Percentiles rank a stretch among this genome's conserved stretches.
phyloP scores from a whole-genome alignment of 2,113 vertebrate genomes.

The Cynopterus brachyotis region DNA sequence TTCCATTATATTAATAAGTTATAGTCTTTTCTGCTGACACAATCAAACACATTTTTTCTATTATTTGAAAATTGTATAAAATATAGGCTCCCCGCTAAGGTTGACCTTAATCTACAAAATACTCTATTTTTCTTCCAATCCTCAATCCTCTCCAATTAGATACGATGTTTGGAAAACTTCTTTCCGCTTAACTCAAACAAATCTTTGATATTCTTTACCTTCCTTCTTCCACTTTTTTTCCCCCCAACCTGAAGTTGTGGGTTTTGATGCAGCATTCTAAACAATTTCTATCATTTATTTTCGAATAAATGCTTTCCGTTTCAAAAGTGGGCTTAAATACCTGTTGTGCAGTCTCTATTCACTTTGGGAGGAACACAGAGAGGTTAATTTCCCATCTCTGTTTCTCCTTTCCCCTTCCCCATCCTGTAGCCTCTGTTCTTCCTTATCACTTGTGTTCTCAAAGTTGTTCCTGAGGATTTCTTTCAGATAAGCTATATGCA shows the following conservation, averaged over 20 bases:
- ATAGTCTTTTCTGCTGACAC: neutral
- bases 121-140: neutral
- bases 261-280: neutral
- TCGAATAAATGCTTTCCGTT: neutral
- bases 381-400: neutral
- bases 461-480: neutral
- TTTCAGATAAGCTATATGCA: fast-evolving
- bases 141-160: neutral
- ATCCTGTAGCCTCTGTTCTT: neutral
- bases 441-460: neutral
- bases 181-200: neutral
- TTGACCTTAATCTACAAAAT: neutral
- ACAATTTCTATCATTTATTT: neutral
- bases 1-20: neutral
- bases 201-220: neutral
- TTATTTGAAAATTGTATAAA: conserved; percentile 15
- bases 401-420: neutral
- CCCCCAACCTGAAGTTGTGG: neutral
- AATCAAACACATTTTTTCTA: neutral
- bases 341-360: fast-evolving
- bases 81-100: neutral
- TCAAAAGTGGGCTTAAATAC: neutral
- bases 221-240: neutral
- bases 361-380: too few relatives aligned
- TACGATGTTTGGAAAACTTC: neutral